Conservation (phyloP, 2,113 vertebrate genomes). For the Procapra przewalskii region DNA sequence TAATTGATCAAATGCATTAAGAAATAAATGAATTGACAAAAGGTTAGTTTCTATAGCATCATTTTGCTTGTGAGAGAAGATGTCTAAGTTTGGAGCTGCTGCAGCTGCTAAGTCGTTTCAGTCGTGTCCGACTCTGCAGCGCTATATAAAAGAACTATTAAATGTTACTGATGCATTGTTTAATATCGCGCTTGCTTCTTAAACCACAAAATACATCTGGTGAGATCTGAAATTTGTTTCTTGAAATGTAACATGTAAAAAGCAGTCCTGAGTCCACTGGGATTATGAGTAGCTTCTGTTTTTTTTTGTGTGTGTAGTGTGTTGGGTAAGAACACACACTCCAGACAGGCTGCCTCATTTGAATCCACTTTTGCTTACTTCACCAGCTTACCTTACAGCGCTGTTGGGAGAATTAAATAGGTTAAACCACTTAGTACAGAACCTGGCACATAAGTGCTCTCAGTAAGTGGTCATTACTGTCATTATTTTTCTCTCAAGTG, state of each 20-base stretch:
- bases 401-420: not conserved
- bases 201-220: not conserved
- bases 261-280: not conserved
- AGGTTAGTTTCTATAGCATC: not conserved
- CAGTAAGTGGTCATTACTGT: not conserved
- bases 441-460: not conserved
- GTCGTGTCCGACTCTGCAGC: not conserved
- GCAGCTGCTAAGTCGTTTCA: too few species aligned
- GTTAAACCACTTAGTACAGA: not conserved
- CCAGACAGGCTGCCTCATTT: not conserved
- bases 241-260: not conserved
- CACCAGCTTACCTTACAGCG: not conserved
- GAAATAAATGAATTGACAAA: not conserved
- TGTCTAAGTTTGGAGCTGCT: not conserved
- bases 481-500: not conserved
- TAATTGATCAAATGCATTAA: not conserved
- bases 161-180: not conserved
- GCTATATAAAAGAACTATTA: not conserved
- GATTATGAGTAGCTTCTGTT: not conserved
- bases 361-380: not conserved
- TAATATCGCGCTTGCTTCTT: not conserved
- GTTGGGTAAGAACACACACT: not conserved
- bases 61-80: not conserved
- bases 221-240: not conserved
- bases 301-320: not conserved